Base-by-base conservation (phyloP, 2,888 invertebrate species). In the Hypolimnas misippus region DNA sequence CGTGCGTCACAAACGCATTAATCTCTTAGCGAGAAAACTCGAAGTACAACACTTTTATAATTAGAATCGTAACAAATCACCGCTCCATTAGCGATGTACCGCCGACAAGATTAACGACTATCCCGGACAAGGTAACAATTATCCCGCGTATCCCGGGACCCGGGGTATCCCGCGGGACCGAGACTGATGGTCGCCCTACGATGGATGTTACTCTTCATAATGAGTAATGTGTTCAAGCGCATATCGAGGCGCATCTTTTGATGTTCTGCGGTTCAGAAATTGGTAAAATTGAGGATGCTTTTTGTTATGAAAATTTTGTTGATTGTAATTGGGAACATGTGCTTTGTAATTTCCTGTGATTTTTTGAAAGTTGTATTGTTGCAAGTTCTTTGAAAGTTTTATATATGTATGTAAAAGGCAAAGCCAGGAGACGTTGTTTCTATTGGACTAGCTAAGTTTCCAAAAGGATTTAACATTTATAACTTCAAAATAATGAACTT, bases 81-180 rank as follows among this genome's bases (percentile, higher is more conserved):
- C 70, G 74, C 77, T 81, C 84, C 86, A 87, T 87, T 87, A 86
- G 80, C 75, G 74, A 77, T 74, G 78, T 74, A 76, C 68, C 66
- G 44, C 17, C 19, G 78, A 78, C 79, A 81, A 86, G 84, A 86
- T 79, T 79, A 82, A 85, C 84, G 81, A 77, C 76, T 76, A 75
- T 76, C 72, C 76, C 76, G 76, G 79, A 79, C 79, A 78, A 83
- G 82, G 79, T 81, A 81, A 83, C 85, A 86, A 86, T 87, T 86
- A 85, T 80, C 81, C 74, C 74, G 72, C 67, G 70, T 51, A 68
- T 69, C 67, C 66, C 70, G 66, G 70, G 58, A 67, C 62, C 57
- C 64, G 70, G 50, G 29, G 4, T 52, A 74, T 81, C 82, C 79
- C 72, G 62, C 72, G 77, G 77, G 78, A 69, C 63, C 63, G 54